Base-by-base conservation (phyloP, 2,113 vertebrate species). In the Equus quagga region DNA sequence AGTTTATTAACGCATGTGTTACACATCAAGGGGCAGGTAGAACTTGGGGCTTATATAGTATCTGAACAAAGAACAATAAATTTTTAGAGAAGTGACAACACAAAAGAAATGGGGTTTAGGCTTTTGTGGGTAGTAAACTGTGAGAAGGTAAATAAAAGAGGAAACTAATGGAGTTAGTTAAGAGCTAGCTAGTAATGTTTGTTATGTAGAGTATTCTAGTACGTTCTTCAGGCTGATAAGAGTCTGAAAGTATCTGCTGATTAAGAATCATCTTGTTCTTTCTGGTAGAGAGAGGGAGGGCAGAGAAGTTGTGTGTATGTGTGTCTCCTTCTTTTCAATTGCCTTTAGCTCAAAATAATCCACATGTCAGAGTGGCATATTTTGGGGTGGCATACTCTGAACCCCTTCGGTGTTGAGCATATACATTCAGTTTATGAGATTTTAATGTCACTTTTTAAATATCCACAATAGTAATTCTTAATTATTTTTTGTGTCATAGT, bases 401-500 rank as follows among this genome's bases (percentile, higher is more conserved):
- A 72, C 56, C 49, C 65, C 18, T 62, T 72, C 23, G n/a, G 14
- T 84, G 21, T 21, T 54, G 41, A 58, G 72, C 33, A n/a, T 36
- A 58, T 36, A 17, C 75, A 62, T 64, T 72, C 18, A 23, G 54
- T 60, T 56, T 83, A 1, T 82, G 19, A 88, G 36, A 46, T 54
- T 79, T 51, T 64, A 82, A 65, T 87, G 28, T 58, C n/a, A 49
- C 49, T 80, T 86, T 80, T 86, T 80, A 94, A 64, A 90, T 91
- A 70, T 51, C 18, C 33, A 92, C 5, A 81, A 18, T 13, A 36
- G 5, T 80, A 67, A 60, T 79, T 84, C 76, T 73, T 80, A 54
- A 24, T 3, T 41, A 41, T 79, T 79, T 54, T 75, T 91, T n/a
- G 62, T 15, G 9, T 80, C 64, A 49, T 41, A 51, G n/a, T 28